Percentiles rank a stretch among this genome's conserved stretches.
phyloP scores from a whole-genome alignment of 2,888 invertebrate species.

The Lasioglossum malachurum region DNA sequence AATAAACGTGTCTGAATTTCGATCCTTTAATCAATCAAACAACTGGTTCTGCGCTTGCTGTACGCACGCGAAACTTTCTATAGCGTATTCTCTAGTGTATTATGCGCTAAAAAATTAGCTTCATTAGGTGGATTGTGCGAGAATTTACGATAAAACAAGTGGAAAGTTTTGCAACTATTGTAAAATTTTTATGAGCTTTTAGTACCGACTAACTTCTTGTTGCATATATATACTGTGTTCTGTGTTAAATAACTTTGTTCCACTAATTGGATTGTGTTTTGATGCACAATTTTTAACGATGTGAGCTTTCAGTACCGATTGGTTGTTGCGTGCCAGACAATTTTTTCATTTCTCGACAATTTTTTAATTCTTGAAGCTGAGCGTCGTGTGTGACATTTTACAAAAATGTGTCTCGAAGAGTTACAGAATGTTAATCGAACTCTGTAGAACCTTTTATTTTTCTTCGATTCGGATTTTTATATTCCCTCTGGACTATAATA shows the following conservation, averaged over 20 bases:
- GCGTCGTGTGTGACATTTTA: too few relatives aligned
- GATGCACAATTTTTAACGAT: too few relatives aligned
- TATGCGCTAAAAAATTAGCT: background rate
- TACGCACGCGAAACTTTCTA: background rate
- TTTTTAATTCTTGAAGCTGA: too few relatives aligned
- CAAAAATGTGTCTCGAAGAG: too few relatives aligned
- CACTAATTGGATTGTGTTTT: too few relatives aligned
- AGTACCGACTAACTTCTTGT: too few relatives aligned
- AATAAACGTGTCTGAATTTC: background rate
- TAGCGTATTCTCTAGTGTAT: background rate
- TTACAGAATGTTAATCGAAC: too few relatives aligned
- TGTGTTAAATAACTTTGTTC: too few relatives aligned
- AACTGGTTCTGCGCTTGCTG: background rate
- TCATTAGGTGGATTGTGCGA: background rate
- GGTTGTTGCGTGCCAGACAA: background rate
- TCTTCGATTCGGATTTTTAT: background rate
- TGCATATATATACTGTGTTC: too few relatives aligned
- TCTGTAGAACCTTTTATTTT: too few relatives aligned
- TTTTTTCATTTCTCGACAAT: background rate
- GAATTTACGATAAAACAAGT: background rate
- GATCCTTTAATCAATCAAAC: slow-evolving; percentile 1
- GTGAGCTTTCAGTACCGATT: too few relatives aligned
- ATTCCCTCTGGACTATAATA: too few relatives aligned
- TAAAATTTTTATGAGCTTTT: background rate
- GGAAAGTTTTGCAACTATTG: background rate